phyloP scores from a whole-genome alignment of 2,113 vertebrate genomes.

The Oryzias melastigma region DNA sequence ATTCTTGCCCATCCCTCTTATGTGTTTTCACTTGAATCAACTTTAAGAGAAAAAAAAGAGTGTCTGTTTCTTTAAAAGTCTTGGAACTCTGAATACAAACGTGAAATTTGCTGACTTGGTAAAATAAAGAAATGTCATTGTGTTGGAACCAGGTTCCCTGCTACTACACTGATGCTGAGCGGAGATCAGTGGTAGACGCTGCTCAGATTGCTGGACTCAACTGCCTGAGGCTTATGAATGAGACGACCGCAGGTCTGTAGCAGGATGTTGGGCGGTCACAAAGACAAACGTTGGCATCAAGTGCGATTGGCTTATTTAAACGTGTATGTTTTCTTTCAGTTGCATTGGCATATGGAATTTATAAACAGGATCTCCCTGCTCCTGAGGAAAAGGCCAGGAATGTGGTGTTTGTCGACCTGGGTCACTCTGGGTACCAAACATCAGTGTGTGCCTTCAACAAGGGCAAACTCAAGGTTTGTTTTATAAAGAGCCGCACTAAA shows the following conservation, averaged over 20 bases:
- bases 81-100: too few relatives aligned
- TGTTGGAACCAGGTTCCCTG: conserved; percentile 83
- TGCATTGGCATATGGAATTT: conserved; percentile 96
- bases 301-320: neutral
- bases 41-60: neutral
- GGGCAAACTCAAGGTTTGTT: conserved; percentile 92
- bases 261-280: neutral
- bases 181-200: conserved; percentile 94
- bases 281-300: neutral
- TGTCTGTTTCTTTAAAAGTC: too few relatives aligned
- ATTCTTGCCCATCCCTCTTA: neutral
- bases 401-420: conserved; percentile 96
- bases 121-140: neutral
- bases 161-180: conserved; percentile 95
- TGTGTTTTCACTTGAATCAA: conserved; percentile 17
- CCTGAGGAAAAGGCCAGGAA: conserved; percentile 94
- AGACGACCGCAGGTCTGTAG: conserved; percentile 90
- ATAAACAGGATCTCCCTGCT: conserved; percentile 95
- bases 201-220: conserved; percentile 98
- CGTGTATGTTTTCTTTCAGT: conserved; percentile 70
- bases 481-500: neutral
- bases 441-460: conserved; percentile 97
- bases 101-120: too few relatives aligned
- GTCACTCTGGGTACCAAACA: conserved; percentile 95
- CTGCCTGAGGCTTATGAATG: conserved; percentile 93